Evolutionary conservation across 2,888 invertebrate genomes (phyloP), one percentile per base, ranked within the genome.

Genomic region (Petrolisthes manimaculis): DNA sequence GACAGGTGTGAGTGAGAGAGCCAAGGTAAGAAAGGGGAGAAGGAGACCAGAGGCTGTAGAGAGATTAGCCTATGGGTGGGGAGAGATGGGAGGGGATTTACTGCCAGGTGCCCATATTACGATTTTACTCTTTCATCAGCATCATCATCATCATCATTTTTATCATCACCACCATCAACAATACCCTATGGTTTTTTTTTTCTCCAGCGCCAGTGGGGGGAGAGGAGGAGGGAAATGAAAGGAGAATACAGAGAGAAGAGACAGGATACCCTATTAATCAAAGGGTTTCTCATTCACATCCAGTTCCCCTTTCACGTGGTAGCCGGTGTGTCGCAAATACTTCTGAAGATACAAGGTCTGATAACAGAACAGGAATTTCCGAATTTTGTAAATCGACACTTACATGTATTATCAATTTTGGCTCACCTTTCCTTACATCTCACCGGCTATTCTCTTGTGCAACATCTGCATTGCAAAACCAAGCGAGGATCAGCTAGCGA

Each of bases 1-100:
- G 84, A 84, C 84, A 84, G 84, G 84, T 84, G 84, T 77, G 77
- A 61, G 84, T 24, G 54, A 24, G 37, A 75, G 24, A 67, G 71
- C 56, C 74, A 37, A 55, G 69, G 82, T 61, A n/a, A n/a, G 71
- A 18, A n/a, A n/a, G 71, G 61, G 61, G 61, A 61, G 61, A 61
- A 9, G 61, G 12, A 12, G 61, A 61, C 61, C 18, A 18, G 61
- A 18, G 18, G 61, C 12, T 37, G 37, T 37, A 37, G 37, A 37
- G 37, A 37, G 37, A 37, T 37, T 37, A 37, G 37, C 37, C 37
- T 37, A 37, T 37, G 61, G 61, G 18, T 9, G 61, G 18, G 61
- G 61, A 61, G 18, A 12, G 61, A 61, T 9, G 61, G 61, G 61
- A 61, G 61, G 18, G 61, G 61, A 18, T 61, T 18, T 61, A 12